Evolutionary conservation across 1,140 invertebrate species (phyloP).

Genomic region (Copidosoma floridanum): DNA sequence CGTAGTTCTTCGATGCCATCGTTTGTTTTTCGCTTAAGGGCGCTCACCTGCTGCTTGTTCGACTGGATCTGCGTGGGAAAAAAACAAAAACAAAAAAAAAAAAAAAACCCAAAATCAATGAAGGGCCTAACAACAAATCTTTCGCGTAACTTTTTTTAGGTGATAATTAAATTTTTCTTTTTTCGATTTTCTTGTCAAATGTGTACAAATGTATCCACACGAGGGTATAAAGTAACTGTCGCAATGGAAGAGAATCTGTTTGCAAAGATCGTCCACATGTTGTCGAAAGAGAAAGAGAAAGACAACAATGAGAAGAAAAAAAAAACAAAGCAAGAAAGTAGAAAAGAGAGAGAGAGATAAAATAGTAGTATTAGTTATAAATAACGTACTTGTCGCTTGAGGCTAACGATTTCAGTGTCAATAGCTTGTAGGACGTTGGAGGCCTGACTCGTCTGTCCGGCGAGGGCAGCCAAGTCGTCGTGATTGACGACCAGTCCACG

Average conservation of each 20-base stretch:
- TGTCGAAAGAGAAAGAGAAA: too few species aligned
- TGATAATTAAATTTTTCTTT: too few species aligned
- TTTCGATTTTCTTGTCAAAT: too few species aligned
- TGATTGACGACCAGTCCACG: constrained; percentile 96
- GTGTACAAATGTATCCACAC: constrained; percentile 54
- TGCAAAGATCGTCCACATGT: too few species aligned
- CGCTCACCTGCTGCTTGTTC: constrained; percentile 89
- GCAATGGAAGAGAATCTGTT: too few species aligned
- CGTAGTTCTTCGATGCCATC: constrained; percentile 74
- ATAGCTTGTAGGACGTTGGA: constrained; percentile 84
- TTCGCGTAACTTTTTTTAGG: too few species aligned
- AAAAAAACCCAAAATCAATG: too few species aligned
- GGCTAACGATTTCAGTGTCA: constrained; percentile 88
- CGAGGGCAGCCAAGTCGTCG: constrained; percentile 89
- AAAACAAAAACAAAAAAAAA: neutral
- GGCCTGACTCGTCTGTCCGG: constrained; percentile 69
- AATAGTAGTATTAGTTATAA: neutral
- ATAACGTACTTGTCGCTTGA: constrained; percentile 88
- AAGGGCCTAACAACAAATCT: too few species aligned
- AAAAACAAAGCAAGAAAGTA: too few species aligned
- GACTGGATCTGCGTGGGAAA: constrained; percentile 77
- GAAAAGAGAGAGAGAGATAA: too few species aligned
- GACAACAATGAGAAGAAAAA: too few species aligned
- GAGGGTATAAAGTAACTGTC: constrained; percentile 33
- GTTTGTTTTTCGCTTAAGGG: constrained; percentile 74